Evolutionary conservation across 53 echinoderm and acorn worm species (phyloP), one percentile per base, ranked within the genome.

Genomic region (Holothuria scabra): DNA sequence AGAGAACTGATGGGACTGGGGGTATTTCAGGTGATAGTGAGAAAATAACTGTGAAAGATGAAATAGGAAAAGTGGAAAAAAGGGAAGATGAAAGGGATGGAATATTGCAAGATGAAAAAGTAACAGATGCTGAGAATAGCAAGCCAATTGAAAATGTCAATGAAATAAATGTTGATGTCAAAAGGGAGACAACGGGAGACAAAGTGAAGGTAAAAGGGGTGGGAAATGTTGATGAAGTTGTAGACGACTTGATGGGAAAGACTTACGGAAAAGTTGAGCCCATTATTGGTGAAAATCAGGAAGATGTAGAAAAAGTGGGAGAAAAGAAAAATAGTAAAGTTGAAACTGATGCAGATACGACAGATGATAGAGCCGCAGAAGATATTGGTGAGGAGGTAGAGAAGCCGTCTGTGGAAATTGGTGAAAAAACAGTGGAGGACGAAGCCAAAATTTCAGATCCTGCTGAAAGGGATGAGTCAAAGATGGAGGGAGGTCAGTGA

Each of bases 401-500:
- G n/a, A 31, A 65, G n/a, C 28, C 65, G n/a, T 14, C 23, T 13
- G 2, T 28, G 28, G 65, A 65, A 12, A 29, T 65, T 65, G 28
- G 65, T 65, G 65, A 65, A 65, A 24, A 31, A 28, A 5, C 28
- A 16, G 52, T 16, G 52, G 3, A 16, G 14, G 52, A 52, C 18
- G 52, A 52, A 52, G 18, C 52, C 52, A 52, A 52, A 52, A 14
- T 52, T 52, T 16, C 52, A 52, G 52, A 52, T 52, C 67, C 67
- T 67, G 32, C 18, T 34, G 31, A 30, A n/a, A 37, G 37, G 37
- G 67, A 21, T 31, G 67, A 67, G 19, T 48, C 44, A 44, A 72
- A 44, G 48, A 48, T 46, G 72, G 72, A 31, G 28, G 65, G 72
- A 72, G 72, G 46, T 72, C 72, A 72, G 72, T 72, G 72, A 38